Conservation (phyloP, 2,113 vertebrate species). For the Prinia subflava region DNA sequence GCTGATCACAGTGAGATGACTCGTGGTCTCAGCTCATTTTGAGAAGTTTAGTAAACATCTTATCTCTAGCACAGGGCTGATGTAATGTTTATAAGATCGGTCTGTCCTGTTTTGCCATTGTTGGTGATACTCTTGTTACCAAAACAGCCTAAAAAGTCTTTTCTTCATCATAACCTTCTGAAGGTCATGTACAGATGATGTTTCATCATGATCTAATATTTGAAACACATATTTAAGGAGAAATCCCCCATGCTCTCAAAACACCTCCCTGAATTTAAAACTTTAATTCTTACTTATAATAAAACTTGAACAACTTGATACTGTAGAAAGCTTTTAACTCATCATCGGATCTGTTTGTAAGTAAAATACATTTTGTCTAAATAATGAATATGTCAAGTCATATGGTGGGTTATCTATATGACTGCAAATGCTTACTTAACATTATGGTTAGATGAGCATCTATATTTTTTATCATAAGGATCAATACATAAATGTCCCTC, state of each 20-base stretch:
- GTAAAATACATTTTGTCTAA: neutral
- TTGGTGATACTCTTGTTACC: constrained; percentile 27
- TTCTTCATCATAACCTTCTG: neutral
- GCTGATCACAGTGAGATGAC: constrained; percentile 49
- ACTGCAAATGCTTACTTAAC: neutral
- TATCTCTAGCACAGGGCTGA: constrained; percentile 63
- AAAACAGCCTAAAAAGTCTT: constrained; percentile 33
- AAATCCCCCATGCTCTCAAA: neutral
- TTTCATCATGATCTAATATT: neutral
- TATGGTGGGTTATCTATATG: neutral
- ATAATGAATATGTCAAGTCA: neutral
- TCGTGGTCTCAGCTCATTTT: constrained; percentile 35
- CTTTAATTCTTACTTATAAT: neutral
- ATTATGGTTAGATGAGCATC: neutral
- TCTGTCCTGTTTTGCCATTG: constrained; percentile 8
- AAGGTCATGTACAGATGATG: neutral
- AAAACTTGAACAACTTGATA: neutral
- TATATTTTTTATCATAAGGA: neutral
- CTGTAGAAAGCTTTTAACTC: neutral
- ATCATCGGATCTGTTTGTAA: neutral
- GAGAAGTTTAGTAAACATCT: constrained; percentile 76
- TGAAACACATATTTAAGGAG: neutral
- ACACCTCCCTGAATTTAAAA: neutral
- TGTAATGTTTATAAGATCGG: constrained; percentile 71
- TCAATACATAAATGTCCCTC: neutral